Conservation (phyloP, 1,140 invertebrate genomes). For the Condylostylus longicornis region DNA sequence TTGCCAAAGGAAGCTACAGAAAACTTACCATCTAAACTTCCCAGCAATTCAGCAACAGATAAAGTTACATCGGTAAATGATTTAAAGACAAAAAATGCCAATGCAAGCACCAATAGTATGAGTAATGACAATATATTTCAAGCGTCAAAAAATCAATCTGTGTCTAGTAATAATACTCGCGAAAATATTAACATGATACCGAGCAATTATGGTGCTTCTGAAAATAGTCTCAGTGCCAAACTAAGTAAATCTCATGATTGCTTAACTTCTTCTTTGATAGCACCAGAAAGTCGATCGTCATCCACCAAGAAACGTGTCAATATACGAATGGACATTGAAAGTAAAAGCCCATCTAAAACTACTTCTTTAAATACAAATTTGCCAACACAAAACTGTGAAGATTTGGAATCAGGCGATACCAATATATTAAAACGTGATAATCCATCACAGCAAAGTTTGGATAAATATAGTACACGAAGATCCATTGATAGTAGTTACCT, state of each 20-base stretch:
- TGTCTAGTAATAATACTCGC: too few relatives aligned
- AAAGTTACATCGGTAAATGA: not conserved
- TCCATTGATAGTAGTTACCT: conserved; percentile 38
- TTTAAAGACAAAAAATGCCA: not conserved
- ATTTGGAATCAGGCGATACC: conserved; percentile 34
- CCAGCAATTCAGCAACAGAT: conserved; percentile 4
- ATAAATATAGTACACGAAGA: conserved; percentile 34
- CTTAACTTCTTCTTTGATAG: too few relatives aligned
- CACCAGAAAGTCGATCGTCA: conserved; percentile 38
- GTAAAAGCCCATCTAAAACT: conserved; percentile 8
- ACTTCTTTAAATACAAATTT: conserved; percentile 4
- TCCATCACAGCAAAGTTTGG: conserved; percentile 35
- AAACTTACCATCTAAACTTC: not conserved
- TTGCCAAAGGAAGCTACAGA: conserved; percentile 13
- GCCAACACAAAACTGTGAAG: conserved; percentile 24
- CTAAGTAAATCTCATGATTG: conserved; percentile 29
- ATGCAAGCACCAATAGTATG: too few relatives aligned
- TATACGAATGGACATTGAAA: conserved; percentile 34
- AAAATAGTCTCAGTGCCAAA: conserved; percentile 28
- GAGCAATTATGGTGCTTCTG: conserved; percentile 28
- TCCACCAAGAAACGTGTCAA: conserved; percentile 43
- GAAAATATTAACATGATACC: conserved; percentile 29
- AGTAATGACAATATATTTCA: too few relatives aligned
- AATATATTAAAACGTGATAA: conserved; percentile 34
- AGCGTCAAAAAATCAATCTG: too few relatives aligned